phyloP scores from a whole-genome alignment of 2,888 invertebrate genomes.

The Morpho helenor region DNA sequence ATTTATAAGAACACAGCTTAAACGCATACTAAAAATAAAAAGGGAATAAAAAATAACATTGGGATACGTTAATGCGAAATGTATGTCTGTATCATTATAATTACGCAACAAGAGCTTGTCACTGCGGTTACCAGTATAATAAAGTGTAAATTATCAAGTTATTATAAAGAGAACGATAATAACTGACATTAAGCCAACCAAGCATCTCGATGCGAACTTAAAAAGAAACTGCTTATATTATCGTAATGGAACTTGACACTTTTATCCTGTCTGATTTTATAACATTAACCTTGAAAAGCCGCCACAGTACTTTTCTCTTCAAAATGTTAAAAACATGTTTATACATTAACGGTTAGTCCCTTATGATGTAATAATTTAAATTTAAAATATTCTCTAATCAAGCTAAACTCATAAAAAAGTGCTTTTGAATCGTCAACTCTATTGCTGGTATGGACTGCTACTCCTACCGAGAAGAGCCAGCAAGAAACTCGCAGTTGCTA shows the following conservation, averaged over 20 bases:
- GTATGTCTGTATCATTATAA: conserved; percentile 19
- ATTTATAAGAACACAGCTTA: too few relatives aligned
- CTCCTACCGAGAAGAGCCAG: too few relatives aligned
- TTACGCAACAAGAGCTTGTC: conserved; percentile 23
- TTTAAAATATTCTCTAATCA: too few relatives aligned
- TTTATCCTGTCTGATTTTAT: conserved; percentile 25
- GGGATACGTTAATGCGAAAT: conserved; percentile 7
- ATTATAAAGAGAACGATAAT: conserved; percentile 25
- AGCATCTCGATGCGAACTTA: conserved; percentile 19
- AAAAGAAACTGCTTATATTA: conserved; percentile 23
- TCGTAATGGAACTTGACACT: conserved; percentile 25
- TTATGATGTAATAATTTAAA: too few relatives aligned
- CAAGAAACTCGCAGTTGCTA: too few relatives aligned
- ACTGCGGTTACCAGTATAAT: conserved; percentile 24
- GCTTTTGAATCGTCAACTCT: too few relatives aligned
- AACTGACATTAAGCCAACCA: conserved; percentile 24
- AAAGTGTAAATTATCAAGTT: conserved; percentile 26
- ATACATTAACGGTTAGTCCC: too few relatives aligned
- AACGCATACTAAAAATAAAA: too few relatives aligned
- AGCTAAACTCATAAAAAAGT: too few relatives aligned
- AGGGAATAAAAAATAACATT: too few relatives aligned
- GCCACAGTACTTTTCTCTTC: conserved; percentile 1
- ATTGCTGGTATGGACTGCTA: too few relatives aligned
- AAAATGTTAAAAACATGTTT: too few relatives aligned
- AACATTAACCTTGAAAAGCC: conserved; percentile 10